phyloP scores from a whole-genome alignment of 2,888 invertebrate genomes.

The Seira ritae region DNA sequence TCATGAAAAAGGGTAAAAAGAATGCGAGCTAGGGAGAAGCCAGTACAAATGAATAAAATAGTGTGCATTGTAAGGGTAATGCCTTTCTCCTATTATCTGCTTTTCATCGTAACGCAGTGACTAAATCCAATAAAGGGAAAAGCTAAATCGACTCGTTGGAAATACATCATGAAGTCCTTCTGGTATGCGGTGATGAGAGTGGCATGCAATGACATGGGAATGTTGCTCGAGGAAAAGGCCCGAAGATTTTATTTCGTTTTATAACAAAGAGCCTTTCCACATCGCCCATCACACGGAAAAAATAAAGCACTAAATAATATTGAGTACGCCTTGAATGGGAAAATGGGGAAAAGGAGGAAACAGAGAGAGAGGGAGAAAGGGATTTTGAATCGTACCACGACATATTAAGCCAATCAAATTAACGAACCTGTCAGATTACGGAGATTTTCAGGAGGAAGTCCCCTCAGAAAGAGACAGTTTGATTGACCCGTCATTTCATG shows the following conservation, averaged over 20 bases:
- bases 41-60: slow-evolving; percentile 12
- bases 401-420: slow-evolving; percentile 55
- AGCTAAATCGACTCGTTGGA: slow-evolving; percentile 41
- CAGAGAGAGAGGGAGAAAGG: background rate
- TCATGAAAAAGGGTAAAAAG: slow-evolving; percentile 26
- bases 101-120: slow-evolving; percentile 23
- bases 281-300: background rate
- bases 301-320: slow-evolving; percentile 6
- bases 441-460: slow-evolving; percentile 40
- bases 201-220: slow-evolving; percentile 44
- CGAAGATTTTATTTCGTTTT: background rate
- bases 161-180: slow-evolving; percentile 43
- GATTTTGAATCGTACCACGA: slow-evolving; percentile 9
- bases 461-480: slow-evolving; percentile 48
- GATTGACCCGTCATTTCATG: slow-evolving; percentile 52
- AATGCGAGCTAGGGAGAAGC: background rate
- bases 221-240: background rate
- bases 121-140: slow-evolving; percentile 46
- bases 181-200: slow-evolving; percentile 12
- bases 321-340: background rate
- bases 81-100: slow-evolving; percentile 7
- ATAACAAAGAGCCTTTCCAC: background rate
- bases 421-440: slow-evolving; percentile 54
- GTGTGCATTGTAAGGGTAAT: slow-evolving; percentile 8
- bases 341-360: background rate